These are phyloP conservation scores for Macropis europaea DNA, from an alignment of 2,888 invertebrate genomes.

Conservation along the genomic window DNA sequence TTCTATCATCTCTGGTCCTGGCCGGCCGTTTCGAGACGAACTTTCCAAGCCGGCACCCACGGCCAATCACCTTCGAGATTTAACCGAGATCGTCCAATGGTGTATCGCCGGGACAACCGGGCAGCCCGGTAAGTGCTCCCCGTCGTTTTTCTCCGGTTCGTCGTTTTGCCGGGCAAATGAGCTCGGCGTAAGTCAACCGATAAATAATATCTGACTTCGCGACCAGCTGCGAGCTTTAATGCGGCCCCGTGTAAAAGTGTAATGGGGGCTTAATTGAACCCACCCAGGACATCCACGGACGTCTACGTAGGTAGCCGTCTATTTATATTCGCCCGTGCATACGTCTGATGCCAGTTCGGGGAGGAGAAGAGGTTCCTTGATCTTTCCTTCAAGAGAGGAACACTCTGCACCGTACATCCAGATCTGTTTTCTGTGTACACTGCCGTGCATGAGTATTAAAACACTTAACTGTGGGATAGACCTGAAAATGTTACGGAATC, in stretches of 20 bases:
- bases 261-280: conserved; percentile 72
- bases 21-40: conserved; percentile 57
- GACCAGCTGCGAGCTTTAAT: conserved; percentile 70
- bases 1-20: conserved; percentile 72
- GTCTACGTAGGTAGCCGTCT: conserved; percentile 58
- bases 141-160: conserved; percentile 47
- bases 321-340: conserved; percentile 55
- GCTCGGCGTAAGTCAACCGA: conserved; percentile 72
- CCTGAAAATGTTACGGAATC: no score
- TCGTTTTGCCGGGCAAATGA: conserved; percentile 69
- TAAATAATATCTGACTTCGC: conserved; percentile 71
- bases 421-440: no score
- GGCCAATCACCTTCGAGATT: conserved; percentile 66
- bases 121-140: conserved; percentile 45
- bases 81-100: conserved; percentile 64
- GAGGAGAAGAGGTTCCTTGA: background rate
- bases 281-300: conserved; percentile 63
- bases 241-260: conserved; percentile 67
- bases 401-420: no score
- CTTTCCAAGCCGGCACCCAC: conserved; percentile 39
- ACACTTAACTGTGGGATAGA: no score
- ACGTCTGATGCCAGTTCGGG: conserved; percentile 15
- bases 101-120: conserved; percentile 17
- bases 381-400: background rate
- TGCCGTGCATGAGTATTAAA: no score